phyloP scores from a whole-genome alignment of 2,113 vertebrate species.

The Perca schrenkii region DNA sequence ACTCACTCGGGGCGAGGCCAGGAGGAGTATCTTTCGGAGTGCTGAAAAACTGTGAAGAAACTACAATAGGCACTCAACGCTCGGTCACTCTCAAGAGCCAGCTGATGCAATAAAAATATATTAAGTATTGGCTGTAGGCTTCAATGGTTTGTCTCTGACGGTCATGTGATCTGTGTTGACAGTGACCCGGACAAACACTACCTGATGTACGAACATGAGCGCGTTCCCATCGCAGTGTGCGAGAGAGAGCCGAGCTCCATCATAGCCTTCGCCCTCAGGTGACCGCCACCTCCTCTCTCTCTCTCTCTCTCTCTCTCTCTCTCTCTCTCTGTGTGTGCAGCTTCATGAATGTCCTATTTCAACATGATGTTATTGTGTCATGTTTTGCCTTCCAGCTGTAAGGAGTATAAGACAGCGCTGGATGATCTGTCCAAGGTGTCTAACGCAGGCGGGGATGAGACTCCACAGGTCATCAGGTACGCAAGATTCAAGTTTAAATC shows the following conservation, averaged over 20 bases:
- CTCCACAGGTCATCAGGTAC: slow-evolving; percentile 84
- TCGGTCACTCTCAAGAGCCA: not conserved
- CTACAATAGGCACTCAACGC: not conserved
- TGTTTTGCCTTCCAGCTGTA: slow-evolving; percentile 86
- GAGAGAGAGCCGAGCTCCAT: slow-evolving; percentile 98
- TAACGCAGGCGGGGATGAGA: slow-evolving; percentile 87
- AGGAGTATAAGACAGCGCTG: slow-evolving; percentile 96
- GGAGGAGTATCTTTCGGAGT: not conserved
- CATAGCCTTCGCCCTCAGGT: slow-evolving; percentile 99
- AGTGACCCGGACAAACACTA: slow-evolving; percentile 99
- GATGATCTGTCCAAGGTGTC: slow-evolving; percentile 92
- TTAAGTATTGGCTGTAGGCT: not conserved
- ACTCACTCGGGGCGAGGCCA: not conserved
- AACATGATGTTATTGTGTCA: not conserved
- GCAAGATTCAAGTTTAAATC: too few relatives aligned
- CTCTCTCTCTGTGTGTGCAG: not conserved
- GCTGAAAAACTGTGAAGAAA: not conserved
- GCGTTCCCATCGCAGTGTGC: slow-evolving; percentile 97
- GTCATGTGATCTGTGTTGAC: slow-evolving; percentile 38
- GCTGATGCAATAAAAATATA: not conserved
- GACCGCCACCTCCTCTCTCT: slow-evolving; percentile 22
- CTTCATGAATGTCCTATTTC: not conserved
- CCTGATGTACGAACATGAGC: slow-evolving; percentile 97
- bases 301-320: not conserved
- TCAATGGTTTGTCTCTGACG: not conserved